Conservation (phyloP, 1,140 invertebrate species). For the Drosophila orosa region DNA sequence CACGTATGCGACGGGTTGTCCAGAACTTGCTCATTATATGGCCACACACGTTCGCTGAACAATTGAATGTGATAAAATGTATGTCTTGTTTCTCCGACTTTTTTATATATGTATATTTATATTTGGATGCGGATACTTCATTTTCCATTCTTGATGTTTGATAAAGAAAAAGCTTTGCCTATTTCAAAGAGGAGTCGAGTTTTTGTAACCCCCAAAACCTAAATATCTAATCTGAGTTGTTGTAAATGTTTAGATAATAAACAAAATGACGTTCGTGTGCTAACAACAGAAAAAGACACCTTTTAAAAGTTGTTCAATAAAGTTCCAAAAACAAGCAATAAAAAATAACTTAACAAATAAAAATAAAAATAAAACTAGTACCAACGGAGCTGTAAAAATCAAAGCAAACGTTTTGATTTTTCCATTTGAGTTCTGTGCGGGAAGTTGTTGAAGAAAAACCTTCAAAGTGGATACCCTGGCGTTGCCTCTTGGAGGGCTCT, state of each 20-base stretch:
- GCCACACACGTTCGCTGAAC: slow-evolving; percentile 58
- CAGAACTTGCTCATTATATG: slow-evolving; percentile 65
- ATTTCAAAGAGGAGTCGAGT: slow-evolving; percentile 3
- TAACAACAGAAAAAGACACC: slow-evolving; percentile 3
- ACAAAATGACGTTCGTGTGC: slow-evolving; percentile 58
- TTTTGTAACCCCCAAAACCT: slow-evolving; percentile 13
- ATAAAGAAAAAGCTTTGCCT: background rate
- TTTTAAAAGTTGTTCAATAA: slow-evolving; percentile 7
- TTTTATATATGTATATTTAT: background rate
- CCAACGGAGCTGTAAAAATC: slow-evolving; percentile 16
- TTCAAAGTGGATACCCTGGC: slow-evolving; percentile 87
- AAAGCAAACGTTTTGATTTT: slow-evolving; percentile 33
- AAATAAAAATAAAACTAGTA: background rate
- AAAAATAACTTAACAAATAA: background rate
- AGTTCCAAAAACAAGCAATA: slow-evolving; percentile 33
- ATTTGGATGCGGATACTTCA: slow-evolving; percentile 2
- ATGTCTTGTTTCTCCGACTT: slow-evolving; percentile 10
- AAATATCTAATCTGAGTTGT: background rate
- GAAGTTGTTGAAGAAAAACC: slow-evolving; percentile 45
- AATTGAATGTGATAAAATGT: slow-evolving; percentile 70
- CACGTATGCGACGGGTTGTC: slow-evolving; percentile 60
- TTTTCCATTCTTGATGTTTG: background rate
- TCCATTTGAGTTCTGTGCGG: slow-evolving; percentile 51
- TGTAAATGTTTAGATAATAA: slow-evolving; percentile 2
- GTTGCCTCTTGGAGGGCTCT: slow-evolving; percentile 86